Evolutionary conservation across 2,888 invertebrate species (phyloP), one percentile per base, ranked within the genome.

Genomic region (Druceiella hillmani): DNA sequence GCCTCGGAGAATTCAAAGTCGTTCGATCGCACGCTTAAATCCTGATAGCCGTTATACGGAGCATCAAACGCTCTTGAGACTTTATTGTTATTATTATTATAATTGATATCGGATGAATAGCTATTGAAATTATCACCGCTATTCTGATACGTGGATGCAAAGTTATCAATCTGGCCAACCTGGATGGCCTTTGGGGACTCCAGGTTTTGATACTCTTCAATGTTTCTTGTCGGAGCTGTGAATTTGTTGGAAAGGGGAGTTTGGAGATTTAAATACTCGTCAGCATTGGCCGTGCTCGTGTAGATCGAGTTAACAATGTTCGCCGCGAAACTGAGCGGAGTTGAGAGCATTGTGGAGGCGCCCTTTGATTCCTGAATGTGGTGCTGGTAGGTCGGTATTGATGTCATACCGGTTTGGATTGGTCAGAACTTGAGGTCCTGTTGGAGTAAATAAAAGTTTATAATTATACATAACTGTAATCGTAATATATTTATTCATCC

Each of bases 351-450:
- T 11, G 60, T 58, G n/a, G 43, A 16, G 28, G 36, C 11, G 58
- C 61, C 62, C 58, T 62, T 66, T 14, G 4, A 15, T 11, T 30
- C 15, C 4, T 12, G 30, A 9, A 9, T 4, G 12, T 14, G 30
- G 30, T 14, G 11, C 14, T 30, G 14, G 6, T 11, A 15, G 11
- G 6, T 14, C 15, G 11, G 9, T 11, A 7, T 9, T 6, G 4
- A 4, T 11, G 15, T 10, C 7, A 7, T 30, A 15, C 14, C 30
- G 15, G 6, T 30, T 4, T 61, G 62, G 49, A 60, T 55, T 55
- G 75, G 76, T 78, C 76, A 78, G 75, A 78, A 78, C 54, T 78
- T 78, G 60, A 78, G 55, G 50, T 78, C 78, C 71, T 73, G 58
- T n/a, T 5, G 9, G 10, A 20, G 17, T 31, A 31, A 20, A 28